These are phyloP conservation scores for Odiellus spinosus DNA, from an alignment of 2,888 invertebrate genomes.

Conservation along the genomic window DNA sequence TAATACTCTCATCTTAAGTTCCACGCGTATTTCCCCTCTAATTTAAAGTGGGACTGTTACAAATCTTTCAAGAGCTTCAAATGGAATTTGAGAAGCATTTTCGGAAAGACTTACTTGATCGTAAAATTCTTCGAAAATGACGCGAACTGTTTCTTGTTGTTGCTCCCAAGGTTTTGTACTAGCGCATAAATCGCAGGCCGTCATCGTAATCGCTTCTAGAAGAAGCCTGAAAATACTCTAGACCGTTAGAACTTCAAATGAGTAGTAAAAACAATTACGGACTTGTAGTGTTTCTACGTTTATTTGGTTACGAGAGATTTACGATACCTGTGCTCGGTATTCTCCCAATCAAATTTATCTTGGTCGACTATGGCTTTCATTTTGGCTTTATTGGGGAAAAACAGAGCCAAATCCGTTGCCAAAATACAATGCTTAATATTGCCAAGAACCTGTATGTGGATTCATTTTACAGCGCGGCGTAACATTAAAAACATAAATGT, in stretches of 20 bases:
- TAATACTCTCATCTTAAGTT: no score
- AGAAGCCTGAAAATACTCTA: constrained; percentile 35
- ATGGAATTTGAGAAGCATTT: no score
- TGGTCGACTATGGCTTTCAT: constrained; percentile 39
- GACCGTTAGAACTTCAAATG: no score
- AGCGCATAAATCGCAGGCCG: constrained; percentile 64
- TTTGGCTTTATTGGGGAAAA: constrained; percentile 56
- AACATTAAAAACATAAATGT: background rate
- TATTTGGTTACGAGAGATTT: no score
- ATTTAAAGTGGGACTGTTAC: no score
- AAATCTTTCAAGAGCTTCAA: no score
- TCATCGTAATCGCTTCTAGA: constrained; percentile 62
- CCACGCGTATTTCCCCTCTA: no score
- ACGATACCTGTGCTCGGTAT: constrained; percentile 43
- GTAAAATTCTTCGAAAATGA: constrained; percentile 68
- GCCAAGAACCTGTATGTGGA: constrained; percentile 43
- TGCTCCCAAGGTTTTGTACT: constrained; percentile 70
- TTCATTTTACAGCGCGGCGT: no score
- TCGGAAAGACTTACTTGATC: constrained; percentile 40
- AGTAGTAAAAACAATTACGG: no score
- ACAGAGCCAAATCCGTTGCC: constrained; percentile 65
- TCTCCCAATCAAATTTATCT: constrained; percentile 46
- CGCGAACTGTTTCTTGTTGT: constrained; percentile 59
- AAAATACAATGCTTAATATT: constrained; percentile 64
- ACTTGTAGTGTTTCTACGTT: no score